phyloP scores from a whole-genome alignment of 2,797 vertebrate genomes.

The Gobionotothen gibberifrons region DNA sequence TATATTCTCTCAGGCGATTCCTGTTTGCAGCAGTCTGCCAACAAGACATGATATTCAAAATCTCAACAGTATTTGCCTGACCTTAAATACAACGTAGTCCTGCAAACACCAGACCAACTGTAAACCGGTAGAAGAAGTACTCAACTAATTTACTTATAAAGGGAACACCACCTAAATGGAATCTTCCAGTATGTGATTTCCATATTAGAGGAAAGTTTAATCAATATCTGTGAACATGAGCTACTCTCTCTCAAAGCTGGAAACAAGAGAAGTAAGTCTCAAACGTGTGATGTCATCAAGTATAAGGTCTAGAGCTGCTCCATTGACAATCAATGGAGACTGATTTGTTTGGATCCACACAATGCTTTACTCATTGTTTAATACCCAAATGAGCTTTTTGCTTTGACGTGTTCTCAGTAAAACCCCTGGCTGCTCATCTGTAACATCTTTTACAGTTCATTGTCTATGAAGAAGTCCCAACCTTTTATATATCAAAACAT shows the following conservation, averaged over 20 bases:
- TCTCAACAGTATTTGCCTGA: background rate
- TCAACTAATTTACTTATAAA: background rate
- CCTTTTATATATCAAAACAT: no score
- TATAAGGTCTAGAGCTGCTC: no score
- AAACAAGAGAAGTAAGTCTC: background rate
- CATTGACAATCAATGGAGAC: no score
- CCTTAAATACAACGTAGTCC: background rate
- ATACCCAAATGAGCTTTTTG: no score
- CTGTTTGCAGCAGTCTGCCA: background rate
- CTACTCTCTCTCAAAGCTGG: background rate
- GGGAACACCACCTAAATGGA: background rate
- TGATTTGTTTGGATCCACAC: no score
- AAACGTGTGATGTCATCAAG: no score
- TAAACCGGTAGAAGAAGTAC: background rate
- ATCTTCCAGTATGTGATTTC: background rate
- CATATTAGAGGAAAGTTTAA: background rate
- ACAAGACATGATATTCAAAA: background rate
- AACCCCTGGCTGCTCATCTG: no score
- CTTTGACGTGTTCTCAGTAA: no score
- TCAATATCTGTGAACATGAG: conserved; percentile 1
- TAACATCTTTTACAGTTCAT: no score
- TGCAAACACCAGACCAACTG: conserved; percentile 3
- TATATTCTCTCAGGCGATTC: background rate
- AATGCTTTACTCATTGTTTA: no score
- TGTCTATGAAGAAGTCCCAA: no score